Conservation (phyloP, 2,113 vertebrate genomes). For the Raja brachyura region DNA sequence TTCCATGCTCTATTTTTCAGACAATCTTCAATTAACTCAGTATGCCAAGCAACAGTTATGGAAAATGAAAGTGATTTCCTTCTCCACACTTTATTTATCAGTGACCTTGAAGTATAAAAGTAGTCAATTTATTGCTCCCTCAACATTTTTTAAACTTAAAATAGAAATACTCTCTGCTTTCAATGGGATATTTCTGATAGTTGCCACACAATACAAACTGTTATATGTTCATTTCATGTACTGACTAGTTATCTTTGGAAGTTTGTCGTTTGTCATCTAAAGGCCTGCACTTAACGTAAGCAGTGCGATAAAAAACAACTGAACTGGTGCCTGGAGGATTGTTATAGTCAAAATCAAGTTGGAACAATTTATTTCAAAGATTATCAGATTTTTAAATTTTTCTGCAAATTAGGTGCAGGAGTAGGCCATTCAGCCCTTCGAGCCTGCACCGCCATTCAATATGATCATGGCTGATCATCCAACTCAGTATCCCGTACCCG, state of each 20-base stretch:
- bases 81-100: background rate
- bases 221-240: conserved; percentile 18
- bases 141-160: background rate
- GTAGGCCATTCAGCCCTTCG: too few relatives aligned
- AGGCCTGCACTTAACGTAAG: background rate
- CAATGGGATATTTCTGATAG: background rate
- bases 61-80: too few relatives aligned
- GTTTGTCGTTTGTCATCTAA: background rate
- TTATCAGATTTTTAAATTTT: background rate
- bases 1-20: too few relatives aligned
- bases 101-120: background rate
- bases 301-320: background rate
- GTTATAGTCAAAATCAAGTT: background rate
- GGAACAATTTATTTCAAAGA: background rate
- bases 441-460: too few relatives aligned
- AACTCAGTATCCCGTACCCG: too few relatives aligned
- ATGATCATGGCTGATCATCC: too few relatives aligned
- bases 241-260: background rate
- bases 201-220: background rate
- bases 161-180: background rate
- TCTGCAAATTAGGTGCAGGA: too few relatives aligned
- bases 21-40: too few relatives aligned
- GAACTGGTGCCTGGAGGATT: too few relatives aligned
- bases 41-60: too few relatives aligned
- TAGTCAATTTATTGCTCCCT: background rate